phyloP scores from a whole-genome alignment of 1,140 invertebrate genomes.

The Paralvinella palmiformis region DNA sequence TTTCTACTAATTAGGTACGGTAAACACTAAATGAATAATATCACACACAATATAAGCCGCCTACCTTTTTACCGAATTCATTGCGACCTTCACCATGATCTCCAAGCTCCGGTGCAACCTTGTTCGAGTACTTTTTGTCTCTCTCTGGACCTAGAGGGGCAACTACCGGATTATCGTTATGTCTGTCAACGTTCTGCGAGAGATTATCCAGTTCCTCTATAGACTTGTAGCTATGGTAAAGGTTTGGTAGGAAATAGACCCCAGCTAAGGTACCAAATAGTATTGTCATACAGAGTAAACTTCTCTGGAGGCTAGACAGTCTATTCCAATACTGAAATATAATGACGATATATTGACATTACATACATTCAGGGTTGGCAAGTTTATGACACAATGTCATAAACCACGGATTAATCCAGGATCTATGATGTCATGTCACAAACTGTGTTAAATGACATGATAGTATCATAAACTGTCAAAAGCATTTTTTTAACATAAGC shows the following conservation, averaged over 20 bases:
- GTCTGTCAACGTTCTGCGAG: constrained; percentile 58
- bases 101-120: background rate
- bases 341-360: too few relatives aligned
- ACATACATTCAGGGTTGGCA: too few relatives aligned
- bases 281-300: constrained; percentile 61
- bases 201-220: constrained; percentile 75
- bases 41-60: too few relatives aligned
- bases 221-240: constrained; percentile 60
- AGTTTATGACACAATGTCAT: too few relatives aligned
- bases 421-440: too few relatives aligned
- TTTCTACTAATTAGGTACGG: too few relatives aligned
- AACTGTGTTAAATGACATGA: too few relatives aligned
- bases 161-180: constrained; percentile 55
- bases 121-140: constrained; percentile 29
- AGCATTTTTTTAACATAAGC: too few relatives aligned
- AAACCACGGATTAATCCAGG: too few relatives aligned
- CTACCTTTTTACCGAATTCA: background rate
- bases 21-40: too few relatives aligned
- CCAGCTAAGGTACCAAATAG: constrained; percentile 53
- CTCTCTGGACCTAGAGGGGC: constrained; percentile 80
- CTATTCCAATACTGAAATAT: constrained; percentile 74
- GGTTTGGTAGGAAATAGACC: constrained; percentile 55
- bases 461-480: too few relatives aligned
- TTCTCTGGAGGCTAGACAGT: constrained; percentile 73
- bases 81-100: background rate